phyloP scores from a whole-genome alignment of 2,797 vertebrate species.

The Ciconia nigra region DNA sequence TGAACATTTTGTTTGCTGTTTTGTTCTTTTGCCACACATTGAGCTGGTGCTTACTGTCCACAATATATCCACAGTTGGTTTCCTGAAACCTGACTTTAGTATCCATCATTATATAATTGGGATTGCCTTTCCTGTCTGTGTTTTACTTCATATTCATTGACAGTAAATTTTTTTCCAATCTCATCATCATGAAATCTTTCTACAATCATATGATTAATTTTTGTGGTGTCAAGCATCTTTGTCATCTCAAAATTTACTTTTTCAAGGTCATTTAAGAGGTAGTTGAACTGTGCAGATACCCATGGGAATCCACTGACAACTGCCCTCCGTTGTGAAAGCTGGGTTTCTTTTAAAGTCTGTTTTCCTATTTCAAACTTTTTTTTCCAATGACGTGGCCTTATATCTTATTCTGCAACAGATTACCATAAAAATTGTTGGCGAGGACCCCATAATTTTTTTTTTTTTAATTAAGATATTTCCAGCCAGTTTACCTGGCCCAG shows the following conservation, averaged over 20 bases:
- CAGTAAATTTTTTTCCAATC: not conserved
- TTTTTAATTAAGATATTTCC: not conserved
- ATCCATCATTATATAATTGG: not conserved
- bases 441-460: fast-evolving
- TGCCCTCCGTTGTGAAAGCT: not conserved
- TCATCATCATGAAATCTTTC: not conserved
- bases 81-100: not conserved
- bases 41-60: not conserved
- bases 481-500: not conserved
- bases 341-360: not conserved
- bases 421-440: not conserved
- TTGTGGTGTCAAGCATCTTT: not conserved
- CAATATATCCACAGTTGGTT: not conserved
- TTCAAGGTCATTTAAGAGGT: not conserved
- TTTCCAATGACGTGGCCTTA: not conserved
- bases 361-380: not conserved
- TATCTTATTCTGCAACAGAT: not conserved
- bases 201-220: not conserved
- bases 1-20: not conserved
- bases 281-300: not conserved
- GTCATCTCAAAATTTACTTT: not conserved
- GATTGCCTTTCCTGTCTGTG: not conserved
- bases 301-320: not conserved
- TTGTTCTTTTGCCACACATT: not conserved
- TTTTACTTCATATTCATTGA: not conserved